A percentile compares a stretch with the other conserved stretches of the same genome.
Conservation (phyloP, 2,113 vertebrate species). For the Chitala chitala region DNA sequence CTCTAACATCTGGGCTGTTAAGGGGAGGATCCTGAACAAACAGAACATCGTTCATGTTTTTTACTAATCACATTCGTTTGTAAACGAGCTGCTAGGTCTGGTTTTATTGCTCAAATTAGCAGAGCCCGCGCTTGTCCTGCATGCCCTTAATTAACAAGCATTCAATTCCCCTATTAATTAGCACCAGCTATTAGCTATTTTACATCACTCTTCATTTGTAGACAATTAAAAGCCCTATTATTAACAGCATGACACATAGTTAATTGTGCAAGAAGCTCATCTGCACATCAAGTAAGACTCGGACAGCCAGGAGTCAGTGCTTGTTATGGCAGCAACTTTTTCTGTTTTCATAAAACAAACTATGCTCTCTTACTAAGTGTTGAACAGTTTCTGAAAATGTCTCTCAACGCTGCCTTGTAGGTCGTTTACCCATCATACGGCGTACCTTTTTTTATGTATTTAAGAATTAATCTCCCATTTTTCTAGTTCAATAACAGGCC, state of each 20-base stretch:
- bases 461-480: constrained; percentile 21
- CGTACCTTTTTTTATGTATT: constrained; percentile 23
- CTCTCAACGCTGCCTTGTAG: too few relatives aligned
- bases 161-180: constrained; percentile 89
- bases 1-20: constrained; percentile 26
- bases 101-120: constrained; percentile 81
- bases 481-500: constrained; percentile 14
- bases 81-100: constrained; percentile 76
- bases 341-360: constrained; percentile 21
- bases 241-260: constrained; percentile 75
- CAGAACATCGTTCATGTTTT: constrained; percentile 34
- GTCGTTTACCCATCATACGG: too few relatives aligned
- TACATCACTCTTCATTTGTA: constrained; percentile 78
- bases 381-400: too few relatives aligned
- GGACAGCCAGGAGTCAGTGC: constrained; percentile 30
- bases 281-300: constrained; percentile 32
- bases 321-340: constrained; percentile 38
- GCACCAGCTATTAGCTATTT: constrained; percentile 79
- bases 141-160: constrained; percentile 92
- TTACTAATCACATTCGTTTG: constrained; percentile 71
- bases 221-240: constrained; percentile 85
- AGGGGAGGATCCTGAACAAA: constrained; percentile 4
- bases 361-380: too few relatives aligned
- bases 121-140: constrained; percentile 74
- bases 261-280: constrained; percentile 72